A percentile compares a stretch with the other conserved stretches of the same genome.
Conservation (phyloP, 64 coral and sea anemone species). For the Actinia tenebrosa region DNA sequence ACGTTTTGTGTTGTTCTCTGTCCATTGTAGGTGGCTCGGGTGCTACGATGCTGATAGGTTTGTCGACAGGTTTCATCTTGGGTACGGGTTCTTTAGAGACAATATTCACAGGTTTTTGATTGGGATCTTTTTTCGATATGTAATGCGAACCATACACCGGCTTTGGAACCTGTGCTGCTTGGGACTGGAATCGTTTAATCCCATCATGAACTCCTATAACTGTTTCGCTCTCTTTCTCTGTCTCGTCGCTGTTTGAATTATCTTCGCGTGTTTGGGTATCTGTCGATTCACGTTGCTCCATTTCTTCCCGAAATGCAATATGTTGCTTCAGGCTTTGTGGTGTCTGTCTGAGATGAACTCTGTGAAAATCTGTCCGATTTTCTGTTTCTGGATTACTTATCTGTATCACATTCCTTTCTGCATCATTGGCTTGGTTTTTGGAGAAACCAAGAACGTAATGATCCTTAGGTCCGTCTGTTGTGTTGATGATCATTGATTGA, state of each 20-base stretch:
- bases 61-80: background rate
- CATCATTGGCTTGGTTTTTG: background rate
- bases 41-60: background rate
- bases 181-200: background rate
- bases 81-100: background rate
- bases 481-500: background rate
- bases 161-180: background rate
- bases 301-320: background rate
- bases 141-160: background rate
- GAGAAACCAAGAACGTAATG: background rate
- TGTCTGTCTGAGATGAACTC: slow-evolving; percentile 1
- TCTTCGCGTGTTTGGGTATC: background rate
- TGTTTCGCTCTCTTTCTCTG: background rate
- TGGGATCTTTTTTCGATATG: background rate
- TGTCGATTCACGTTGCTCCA: background rate
- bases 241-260: background rate
- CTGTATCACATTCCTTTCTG: background rate
- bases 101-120: background rate
- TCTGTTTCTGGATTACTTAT: background rate
- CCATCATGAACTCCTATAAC: background rate
- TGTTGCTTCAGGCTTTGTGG: background rate
- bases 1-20: background rate
- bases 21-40: background rate
- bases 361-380: background rate
- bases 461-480: background rate